Percentiles rank a stretch among this genome's conserved stretches.
Evolutionary conservation across 2,113 vertebrate species (phyloP).

Genomic region (Elephas maximus): DNA sequence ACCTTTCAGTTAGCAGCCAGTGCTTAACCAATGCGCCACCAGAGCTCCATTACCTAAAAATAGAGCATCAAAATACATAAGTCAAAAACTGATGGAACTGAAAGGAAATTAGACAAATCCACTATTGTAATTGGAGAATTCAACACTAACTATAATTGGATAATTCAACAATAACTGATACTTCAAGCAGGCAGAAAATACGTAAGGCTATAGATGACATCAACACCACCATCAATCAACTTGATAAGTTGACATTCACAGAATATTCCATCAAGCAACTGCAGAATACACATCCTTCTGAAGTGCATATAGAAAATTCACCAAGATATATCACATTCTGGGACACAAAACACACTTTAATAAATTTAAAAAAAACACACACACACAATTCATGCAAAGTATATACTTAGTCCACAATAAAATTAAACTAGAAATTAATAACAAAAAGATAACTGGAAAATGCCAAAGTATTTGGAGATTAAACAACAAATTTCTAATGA

Average conservation of each 20-base stretch:
- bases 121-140: too few relatives aligned
- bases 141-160: too few relatives aligned
- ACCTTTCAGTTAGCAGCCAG: too few relatives aligned
- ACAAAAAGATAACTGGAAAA: background rate
- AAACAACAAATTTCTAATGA: background rate
- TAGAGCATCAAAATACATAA: too few relatives aligned
- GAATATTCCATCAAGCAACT: background rate
- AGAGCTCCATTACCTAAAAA: too few relatives aligned
- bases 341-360: background rate
- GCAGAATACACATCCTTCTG: background rate
- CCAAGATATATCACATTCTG: background rate
- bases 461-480: background rate
- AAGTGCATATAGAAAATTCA: background rate
- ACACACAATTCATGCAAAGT: background rate
- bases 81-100: too few relatives aligned
- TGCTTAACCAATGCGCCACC: too few relatives aligned
- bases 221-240: background rate
- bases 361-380: background rate
- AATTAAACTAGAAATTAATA: slow-evolving; percentile 25
- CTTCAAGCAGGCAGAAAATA: background rate
- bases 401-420: background rate
- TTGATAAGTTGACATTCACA: slow-evolving; percentile 21
- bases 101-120: too few relatives aligned
- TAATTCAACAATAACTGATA: background rate
- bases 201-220: background rate